These are phyloP conservation scores for Physocephala rufipes DNA, from an alignment of 2,888 invertebrate species.

Conservation along the genomic window DNA sequence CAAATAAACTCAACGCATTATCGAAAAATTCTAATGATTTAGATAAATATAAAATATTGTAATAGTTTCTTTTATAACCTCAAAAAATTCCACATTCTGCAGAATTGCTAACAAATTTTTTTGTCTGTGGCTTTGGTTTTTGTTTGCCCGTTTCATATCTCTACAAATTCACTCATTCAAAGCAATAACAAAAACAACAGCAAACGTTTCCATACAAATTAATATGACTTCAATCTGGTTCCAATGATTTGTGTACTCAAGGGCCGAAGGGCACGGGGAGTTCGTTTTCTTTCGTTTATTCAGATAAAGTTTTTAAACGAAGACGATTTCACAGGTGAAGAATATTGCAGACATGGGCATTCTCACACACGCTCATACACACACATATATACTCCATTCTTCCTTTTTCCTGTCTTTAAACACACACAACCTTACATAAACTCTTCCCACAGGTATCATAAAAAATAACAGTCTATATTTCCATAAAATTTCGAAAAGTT, in stretches of 20 bases:
- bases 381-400: no score
- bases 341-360: background rate
- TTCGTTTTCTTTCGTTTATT: background rate
- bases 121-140: no score
- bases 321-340: constrained; percentile 19
- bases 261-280: no score
- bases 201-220: constrained; percentile 5
- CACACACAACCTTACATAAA: no score
- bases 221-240: background rate
- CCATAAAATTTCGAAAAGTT: no score
- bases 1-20: constrained; percentile 5
- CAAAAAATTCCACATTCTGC: no score
- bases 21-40: background rate
- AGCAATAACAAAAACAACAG: background rate
- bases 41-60: background rate
- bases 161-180: background rate
- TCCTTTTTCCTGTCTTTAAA: no score
- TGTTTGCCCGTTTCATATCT: no score
- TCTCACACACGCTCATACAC: background rate
- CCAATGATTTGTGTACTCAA: background rate
- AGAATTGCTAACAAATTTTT: no score
- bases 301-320: constrained; percentile 23
- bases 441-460: no score
- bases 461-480: no score
- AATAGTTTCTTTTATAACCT: background rate